A percentile compares a stretch with the other conserved stretches of the same genome.
Evolutionary conservation across 2,888 invertebrate genomes (phyloP).

Genomic region (Buathra laborator): DNA sequence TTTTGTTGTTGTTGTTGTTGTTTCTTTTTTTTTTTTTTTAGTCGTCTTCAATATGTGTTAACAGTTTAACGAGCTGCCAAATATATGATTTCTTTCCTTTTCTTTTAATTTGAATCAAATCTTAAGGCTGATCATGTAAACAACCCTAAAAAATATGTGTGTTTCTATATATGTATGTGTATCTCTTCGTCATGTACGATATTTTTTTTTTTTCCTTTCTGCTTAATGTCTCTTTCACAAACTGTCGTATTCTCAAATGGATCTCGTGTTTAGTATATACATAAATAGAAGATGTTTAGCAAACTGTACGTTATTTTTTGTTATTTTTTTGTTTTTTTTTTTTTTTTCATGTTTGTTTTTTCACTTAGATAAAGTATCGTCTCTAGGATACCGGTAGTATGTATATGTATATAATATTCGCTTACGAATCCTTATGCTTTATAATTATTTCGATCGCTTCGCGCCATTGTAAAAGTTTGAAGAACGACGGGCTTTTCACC

Average conservation of each 20-base stretch:
- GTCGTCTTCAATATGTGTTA: conserved; percentile 61
- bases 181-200: conserved; percentile 58
- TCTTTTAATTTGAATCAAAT: conserved; percentile 81
- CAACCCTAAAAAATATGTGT: conserved; percentile 85
- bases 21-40: conserved; percentile 29
- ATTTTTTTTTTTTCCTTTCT: conserved; percentile 19
- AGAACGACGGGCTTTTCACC: conserved; percentile 64
- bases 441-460: conserved; percentile 70
- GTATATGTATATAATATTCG: conserved; percentile 72
- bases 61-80: conserved; percentile 77
- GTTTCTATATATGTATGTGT: conserved; percentile 83
- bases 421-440: conserved; percentile 75
- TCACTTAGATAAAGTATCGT: conserved; percentile 80
- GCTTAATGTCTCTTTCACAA: not conserved
- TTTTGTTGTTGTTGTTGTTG: conserved; percentile 25
- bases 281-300: conserved; percentile 82
- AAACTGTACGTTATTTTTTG: conserved; percentile 78
- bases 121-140: conserved; percentile 85
- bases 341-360: conserved; percentile 65
- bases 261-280: conserved; percentile 76
- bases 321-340: conserved; percentile 57
- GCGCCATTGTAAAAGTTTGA: conserved; percentile 75
- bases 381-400: conserved; percentile 76
- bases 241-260: conserved; percentile 65
- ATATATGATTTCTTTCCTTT: conserved; percentile 71